phyloP scores from a whole-genome alignment of 1,140 invertebrate species.

The Drosophila repletoides region DNA sequence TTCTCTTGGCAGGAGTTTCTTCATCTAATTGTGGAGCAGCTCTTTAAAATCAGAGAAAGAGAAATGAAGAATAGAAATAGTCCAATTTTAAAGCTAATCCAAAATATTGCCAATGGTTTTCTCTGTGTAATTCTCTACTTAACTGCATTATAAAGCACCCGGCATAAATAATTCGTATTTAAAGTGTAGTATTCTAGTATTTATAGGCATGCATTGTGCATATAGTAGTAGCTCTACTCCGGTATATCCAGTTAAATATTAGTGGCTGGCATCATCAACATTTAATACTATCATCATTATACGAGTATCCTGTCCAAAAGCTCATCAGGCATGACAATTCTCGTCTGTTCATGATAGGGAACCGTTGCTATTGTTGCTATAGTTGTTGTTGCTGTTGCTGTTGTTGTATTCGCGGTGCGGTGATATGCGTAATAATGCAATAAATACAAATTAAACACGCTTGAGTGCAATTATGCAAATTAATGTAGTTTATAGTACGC shows the following conservation, averaged over 20 bases:
- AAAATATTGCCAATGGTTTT: no score
- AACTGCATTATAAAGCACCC: no score
- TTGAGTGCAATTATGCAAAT: slow-evolving; percentile 80
- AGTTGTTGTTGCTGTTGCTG: background rate
- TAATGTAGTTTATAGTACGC: slow-evolving; percentile 68
- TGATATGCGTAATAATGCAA: slow-evolving; percentile 78
- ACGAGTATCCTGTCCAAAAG: slow-evolving; percentile 18
- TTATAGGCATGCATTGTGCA: background rate
- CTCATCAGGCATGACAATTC: slow-evolving; percentile 25
- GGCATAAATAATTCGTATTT: no score
- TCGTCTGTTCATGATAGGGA: slow-evolving; percentile 12
- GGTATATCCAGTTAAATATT: slow-evolving; percentile 3
- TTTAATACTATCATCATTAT: slow-evolving; percentile 16
- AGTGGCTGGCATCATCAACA: slow-evolving; percentile 12
- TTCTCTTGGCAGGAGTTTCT: no score
- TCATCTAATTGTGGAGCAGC: no score
- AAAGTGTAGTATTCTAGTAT: no score
- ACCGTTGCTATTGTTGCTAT: background rate
- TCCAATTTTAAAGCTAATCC: no score
- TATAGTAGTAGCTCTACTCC: no score
- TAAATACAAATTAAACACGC: slow-evolving; percentile 81
- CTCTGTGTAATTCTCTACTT: no score
- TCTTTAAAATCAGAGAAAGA: no score
- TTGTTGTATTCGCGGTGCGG: slow-evolving; percentile 31
- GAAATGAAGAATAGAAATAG: no score